Evolutionary conservation across 2,113 vertebrate genomes (phyloP).

Genomic region (Falco punctatus): DNA sequence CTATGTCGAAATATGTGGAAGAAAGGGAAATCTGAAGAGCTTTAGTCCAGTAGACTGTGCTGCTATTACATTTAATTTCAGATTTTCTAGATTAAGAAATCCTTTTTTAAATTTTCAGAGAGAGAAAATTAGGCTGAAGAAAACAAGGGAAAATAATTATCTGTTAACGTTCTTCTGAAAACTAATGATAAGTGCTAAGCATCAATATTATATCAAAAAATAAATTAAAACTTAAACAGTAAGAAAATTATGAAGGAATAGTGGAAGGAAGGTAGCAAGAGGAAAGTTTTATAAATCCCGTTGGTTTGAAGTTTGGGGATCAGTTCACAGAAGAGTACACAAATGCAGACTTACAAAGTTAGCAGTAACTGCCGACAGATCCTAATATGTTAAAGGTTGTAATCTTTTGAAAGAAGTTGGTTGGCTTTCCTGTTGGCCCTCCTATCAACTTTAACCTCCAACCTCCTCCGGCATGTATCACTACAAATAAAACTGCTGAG

Average conservation of each 20-base stretch:
- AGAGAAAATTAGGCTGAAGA: background rate
- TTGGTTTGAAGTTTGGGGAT: constrained; percentile 80
- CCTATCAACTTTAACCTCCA: constrained; percentile 92
- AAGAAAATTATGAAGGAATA: constrained; percentile 62
- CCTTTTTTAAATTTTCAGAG: background rate
- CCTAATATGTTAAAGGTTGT: constrained; percentile 82
- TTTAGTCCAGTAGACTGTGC: background rate
- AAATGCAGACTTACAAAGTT: constrained; percentile 70
- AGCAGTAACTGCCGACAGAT: constrained; percentile 80
- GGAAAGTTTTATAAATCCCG: constrained; percentile 51
- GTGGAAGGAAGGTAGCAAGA: constrained; percentile 64
- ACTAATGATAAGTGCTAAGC: background rate
- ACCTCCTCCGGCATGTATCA: constrained; percentile 88
- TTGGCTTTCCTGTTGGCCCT: constrained; percentile 88
- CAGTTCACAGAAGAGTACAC: constrained; percentile 70
- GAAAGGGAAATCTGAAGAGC: background rate
- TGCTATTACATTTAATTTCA: background rate
- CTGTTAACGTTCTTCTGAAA: background rate
- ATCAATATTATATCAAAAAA: constrained; percentile 64
- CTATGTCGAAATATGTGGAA: background rate
- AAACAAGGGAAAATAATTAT: background rate
- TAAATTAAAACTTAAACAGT: constrained; percentile 73
- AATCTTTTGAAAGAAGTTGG: constrained; percentile 86
- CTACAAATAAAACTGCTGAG: constrained; percentile 83
- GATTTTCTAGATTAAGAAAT: background rate